phyloP scores from a whole-genome alignment of 2,113 vertebrate genomes.

The Phrynosoma platyrhinos region DNA sequence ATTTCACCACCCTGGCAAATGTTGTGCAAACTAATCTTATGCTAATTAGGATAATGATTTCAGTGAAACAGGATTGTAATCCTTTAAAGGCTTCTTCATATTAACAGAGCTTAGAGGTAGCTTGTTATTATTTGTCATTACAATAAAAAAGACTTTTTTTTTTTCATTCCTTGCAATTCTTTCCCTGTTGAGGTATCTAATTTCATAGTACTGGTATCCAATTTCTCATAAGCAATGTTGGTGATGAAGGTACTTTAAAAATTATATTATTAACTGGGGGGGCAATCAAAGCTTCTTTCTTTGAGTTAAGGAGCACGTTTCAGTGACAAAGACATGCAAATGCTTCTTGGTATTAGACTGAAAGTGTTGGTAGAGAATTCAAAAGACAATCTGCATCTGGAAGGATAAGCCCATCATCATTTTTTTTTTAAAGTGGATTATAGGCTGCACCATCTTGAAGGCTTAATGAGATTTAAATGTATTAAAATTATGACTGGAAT shows the following conservation, averaged over 20 bases:
- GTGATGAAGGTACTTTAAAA: not conserved
- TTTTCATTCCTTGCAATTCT: not conserved
- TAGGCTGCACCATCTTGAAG: not conserved
- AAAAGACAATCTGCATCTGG: not conserved
- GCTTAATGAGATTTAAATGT: not conserved
- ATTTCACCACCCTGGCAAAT: constrained; percentile 29
- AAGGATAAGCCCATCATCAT: not conserved
- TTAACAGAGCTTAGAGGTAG: constrained; percentile 52
- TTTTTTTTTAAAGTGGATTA: not conserved
- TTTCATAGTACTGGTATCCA: not conserved
- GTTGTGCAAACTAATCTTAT: constrained; percentile 47
- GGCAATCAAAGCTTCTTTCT: constrained; percentile 14
- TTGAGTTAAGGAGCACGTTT: not conserved
- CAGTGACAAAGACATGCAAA: constrained; percentile 17
- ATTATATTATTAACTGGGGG: not conserved
- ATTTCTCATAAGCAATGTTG: not conserved
- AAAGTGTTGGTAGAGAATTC: not conserved
- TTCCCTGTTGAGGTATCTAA: constrained; percentile 2
- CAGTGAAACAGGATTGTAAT: constrained; percentile 54
- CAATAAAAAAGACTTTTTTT: constrained; percentile 29
- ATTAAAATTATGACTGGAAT: not conserved
- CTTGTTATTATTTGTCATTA: constrained; percentile 53
- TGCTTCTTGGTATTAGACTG: not conserved
- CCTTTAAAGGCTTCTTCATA: constrained; percentile 51
- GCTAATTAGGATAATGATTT: constrained; percentile 63